Evolutionary conservation across 2,888 invertebrate species (phyloP).

Genomic region (Meiosimyza platycephala): DNA sequence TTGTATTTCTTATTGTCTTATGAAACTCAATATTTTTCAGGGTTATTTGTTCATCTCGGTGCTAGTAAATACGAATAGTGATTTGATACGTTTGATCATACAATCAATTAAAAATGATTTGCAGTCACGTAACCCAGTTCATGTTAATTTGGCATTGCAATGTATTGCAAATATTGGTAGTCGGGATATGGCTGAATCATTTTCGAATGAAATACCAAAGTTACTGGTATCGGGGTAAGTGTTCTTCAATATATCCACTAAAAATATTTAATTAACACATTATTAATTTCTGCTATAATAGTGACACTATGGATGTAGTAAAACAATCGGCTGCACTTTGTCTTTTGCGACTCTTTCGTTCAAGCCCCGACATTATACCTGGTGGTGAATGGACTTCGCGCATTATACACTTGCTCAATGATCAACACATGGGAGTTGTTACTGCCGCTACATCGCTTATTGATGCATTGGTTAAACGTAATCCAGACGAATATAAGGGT

Average conservation of each 20-base stretch:
- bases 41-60: slow-evolving; percentile 99
- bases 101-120: slow-evolving; percentile 99
- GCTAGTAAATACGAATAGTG: slow-evolving; percentile 98
- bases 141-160: slow-evolving; percentile 97
- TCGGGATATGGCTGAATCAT: slow-evolving; percentile 99
- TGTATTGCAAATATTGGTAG: slow-evolving; percentile 99
- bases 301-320: slow-evolving; percentile 99
- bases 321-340: slow-evolving; percentile 99
- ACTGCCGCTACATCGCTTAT: slow-evolving; percentile 98
- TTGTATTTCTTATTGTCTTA: not conserved
- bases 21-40: slow-evolving; percentile 68
- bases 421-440: slow-evolving; percentile 99
- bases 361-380: slow-evolving; percentile 95
- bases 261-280: slow-evolving; percentile 11
- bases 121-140: slow-evolving; percentile 95
- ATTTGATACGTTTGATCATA: slow-evolving; percentile 98
- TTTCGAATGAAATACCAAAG: slow-evolving; percentile 97
- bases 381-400: slow-evolving; percentile 99
- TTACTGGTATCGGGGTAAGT: slow-evolving; percentile 93
- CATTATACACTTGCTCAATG: slow-evolving; percentile 97
- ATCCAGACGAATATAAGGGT: slow-evolving; percentile 99
- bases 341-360: slow-evolving; percentile 90
- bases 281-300: slow-evolving; percentile 60
- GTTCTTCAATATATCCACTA: not conserved
- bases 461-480: slow-evolving; percentile 97